These are phyloP conservation scores for Contarinia nasturtii DNA, from an alignment of 1,140 invertebrate genomes.

Conservation along the genomic window DNA sequence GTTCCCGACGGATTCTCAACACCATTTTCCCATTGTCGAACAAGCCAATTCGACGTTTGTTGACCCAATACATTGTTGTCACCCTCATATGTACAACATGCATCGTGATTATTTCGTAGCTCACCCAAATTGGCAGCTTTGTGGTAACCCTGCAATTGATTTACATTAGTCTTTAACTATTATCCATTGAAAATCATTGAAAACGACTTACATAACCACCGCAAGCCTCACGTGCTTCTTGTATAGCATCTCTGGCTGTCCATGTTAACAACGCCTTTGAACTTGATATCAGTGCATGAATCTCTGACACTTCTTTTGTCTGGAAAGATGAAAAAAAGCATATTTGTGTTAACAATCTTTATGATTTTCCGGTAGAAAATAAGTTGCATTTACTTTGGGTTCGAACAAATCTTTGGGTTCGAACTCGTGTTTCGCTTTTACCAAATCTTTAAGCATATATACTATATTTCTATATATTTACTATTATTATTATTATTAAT, in stretches of 20 bases:
- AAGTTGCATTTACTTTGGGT: background rate
- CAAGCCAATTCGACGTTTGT: conserved; percentile 80
- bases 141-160: background rate
- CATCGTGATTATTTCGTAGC: conserved; percentile 74
- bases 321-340: conserved; percentile 12
- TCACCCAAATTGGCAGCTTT: conserved; percentile 61
- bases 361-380: background rate
- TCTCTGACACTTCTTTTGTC: conserved; percentile 59
- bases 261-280: conserved; percentile 75
- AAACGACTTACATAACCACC: conserved; percentile 46
- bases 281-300: conserved; percentile 78
- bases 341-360: too few species aligned
- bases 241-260: conserved; percentile 64
- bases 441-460: too few species aligned
- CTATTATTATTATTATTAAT: too few species aligned
- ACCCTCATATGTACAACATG: conserved; percentile 87
- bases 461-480: too few species aligned
- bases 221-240: conserved; percentile 77
- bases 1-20: conserved; percentile 40
- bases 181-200: conserved; percentile 26
- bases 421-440: too few species aligned
- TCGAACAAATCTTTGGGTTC: too few species aligned
- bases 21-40: conserved; percentile 39
- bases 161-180: background rate
- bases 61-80: conserved; percentile 91